phyloP scores from a whole-genome alignment of 2,888 invertebrate genomes.

The Leuctra nigra region DNA sequence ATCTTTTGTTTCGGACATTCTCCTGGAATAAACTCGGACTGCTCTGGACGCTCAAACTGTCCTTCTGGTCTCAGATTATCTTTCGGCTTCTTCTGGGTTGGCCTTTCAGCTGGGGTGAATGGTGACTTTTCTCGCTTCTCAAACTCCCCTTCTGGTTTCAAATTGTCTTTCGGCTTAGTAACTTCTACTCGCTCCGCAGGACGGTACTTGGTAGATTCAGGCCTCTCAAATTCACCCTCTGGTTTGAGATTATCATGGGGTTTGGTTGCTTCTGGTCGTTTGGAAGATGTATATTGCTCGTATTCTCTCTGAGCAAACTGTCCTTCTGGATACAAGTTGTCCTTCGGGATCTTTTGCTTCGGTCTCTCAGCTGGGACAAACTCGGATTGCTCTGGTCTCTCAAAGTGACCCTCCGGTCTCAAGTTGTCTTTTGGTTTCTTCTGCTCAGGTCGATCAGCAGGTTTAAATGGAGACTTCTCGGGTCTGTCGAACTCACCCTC shows the following conservation, averaged over 20 bases:
- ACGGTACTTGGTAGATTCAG: conserved; percentile 30
- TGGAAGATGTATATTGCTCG: conserved; percentile 1
- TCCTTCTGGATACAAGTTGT: conserved; percentile 47
- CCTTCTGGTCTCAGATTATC: conserved; percentile 42
- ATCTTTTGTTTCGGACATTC: conserved; percentile 54
- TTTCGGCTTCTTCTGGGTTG: conserved; percentile 34
- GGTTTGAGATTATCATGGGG: conserved; percentile 26
- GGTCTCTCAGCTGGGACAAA: conserved; percentile 8
- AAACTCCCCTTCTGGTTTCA: conserved; percentile 36
- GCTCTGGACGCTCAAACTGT: conserved; percentile 28
- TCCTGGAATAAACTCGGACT: conserved; percentile 42
- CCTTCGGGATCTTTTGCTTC: conserved; percentile 40
- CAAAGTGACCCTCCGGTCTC: conserved; percentile 31
- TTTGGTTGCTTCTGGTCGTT: conserved; percentile 13
- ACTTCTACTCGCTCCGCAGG: conserved; percentile 29
- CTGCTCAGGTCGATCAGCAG: conserved; percentile 9
- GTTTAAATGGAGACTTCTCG: conserved; percentile 33
- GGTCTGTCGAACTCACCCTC: conserved; percentile 42
- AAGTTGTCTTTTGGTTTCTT: conserved; percentile 28
- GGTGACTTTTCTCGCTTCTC: conserved; percentile 31
- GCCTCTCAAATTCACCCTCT: conserved; percentile 30
- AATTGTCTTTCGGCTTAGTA: conserved; percentile 32
- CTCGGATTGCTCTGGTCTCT: conserved; percentile 26
- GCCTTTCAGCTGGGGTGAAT: conserved; percentile 42
- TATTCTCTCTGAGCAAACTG: conserved; percentile 34